Percentiles rank a stretch among this genome's conserved stretches.
These are phyloP conservation scores for Tetropium fuscum DNA, from an alignment of 2,888 invertebrate species.

Conservation along the genomic window DNA sequence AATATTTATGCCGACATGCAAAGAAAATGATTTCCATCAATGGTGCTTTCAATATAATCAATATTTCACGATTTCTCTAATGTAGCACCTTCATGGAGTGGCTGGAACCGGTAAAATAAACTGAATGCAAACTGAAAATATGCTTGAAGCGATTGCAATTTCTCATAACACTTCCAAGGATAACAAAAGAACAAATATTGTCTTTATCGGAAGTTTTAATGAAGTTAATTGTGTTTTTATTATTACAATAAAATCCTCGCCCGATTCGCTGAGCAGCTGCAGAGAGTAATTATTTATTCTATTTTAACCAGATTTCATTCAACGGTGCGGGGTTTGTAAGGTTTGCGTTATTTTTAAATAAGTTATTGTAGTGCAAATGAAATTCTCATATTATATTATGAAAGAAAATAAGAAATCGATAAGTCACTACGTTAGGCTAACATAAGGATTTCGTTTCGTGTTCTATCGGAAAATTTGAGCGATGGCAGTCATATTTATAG, in stretches of 20 bases:
- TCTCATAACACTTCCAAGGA: conserved; percentile 14
- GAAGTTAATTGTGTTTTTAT: conserved; percentile 40
- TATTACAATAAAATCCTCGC: conserved; percentile 25
- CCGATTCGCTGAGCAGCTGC: conserved; percentile 1
- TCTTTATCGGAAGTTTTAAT: conserved; percentile 29
- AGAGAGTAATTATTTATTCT: conserved; percentile 11
- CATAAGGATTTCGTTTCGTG: too few relatives aligned
- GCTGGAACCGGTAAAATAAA: conserved; percentile 9
- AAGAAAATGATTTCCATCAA: conserved; percentile 9
- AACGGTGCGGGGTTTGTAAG: too few relatives aligned
- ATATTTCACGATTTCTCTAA: conserved; percentile 13
- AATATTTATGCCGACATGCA: conserved; percentile 13
- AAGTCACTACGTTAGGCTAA: too few relatives aligned
- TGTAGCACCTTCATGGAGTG: conserved; percentile 5
- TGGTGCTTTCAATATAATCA: conserved; percentile 5
- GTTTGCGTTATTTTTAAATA: too few relatives aligned
- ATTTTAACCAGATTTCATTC: neutral
- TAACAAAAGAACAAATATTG: conserved; percentile 22
- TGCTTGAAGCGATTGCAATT: conserved; percentile 17
- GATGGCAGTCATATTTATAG: too few relatives aligned
- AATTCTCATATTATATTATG: too few relatives aligned
- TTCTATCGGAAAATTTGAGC: too few relatives aligned
- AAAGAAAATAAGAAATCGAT: too few relatives aligned
- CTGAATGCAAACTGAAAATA: conserved; percentile 13
- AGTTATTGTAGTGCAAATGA: too few relatives aligned